phyloP scores from a whole-genome alignment of 2,113 vertebrate species.

The Rhodinocichla rosea region DNA sequence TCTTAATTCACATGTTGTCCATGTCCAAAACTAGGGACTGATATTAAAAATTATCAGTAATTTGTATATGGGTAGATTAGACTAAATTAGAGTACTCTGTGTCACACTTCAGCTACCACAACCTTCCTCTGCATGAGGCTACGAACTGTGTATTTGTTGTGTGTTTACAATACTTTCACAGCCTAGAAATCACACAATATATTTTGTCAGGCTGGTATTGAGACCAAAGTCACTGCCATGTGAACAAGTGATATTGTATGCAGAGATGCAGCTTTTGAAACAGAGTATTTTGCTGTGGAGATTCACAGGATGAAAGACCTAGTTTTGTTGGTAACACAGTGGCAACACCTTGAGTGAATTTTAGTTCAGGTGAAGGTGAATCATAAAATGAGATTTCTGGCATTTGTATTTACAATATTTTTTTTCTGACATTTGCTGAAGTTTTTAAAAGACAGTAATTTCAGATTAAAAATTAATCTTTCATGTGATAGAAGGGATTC shows the following conservation, averaged over 20 bases:
- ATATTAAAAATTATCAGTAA: not conserved
- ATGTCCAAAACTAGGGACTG: not conserved
- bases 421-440: no score
- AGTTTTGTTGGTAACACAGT: not conserved
- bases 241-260: rapidly evolving
- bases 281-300: not conserved
- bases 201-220: not conserved
- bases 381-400: no score
- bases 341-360: not conserved
- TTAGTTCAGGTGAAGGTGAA: no score
- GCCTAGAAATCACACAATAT: not conserved
- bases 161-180: not conserved
- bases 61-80: not conserved
- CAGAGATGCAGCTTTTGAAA: not conserved
- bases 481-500: not conserved
- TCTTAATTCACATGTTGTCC: not conserved
- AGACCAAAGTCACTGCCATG: not conserved
- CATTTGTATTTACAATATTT: no score
- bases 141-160: not conserved
- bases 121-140: not conserved
- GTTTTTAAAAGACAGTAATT: no score
- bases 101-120: not conserved
- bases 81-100: not conserved
- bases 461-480: no score
- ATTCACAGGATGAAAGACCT: not conserved